Evolutionary conservation across 2,888 invertebrate genomes (phyloP).

Genomic region (Thera britannica): DNA sequence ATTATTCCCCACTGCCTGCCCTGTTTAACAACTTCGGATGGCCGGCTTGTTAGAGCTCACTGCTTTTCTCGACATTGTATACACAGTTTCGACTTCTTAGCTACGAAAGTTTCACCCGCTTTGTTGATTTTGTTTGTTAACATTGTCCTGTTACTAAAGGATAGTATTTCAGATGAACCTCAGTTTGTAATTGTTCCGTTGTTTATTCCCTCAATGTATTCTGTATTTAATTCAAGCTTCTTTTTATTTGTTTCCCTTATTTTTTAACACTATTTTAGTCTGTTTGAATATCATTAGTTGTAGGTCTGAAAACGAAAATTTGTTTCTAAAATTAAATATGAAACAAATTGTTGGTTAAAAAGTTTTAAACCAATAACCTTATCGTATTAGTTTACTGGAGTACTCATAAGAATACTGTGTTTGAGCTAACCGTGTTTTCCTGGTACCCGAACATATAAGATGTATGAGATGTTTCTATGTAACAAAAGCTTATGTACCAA

Average conservation of each 20-base stretch:
- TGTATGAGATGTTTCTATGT: slow-evolving; percentile 23
- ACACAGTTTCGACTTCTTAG: slow-evolving; percentile 77
- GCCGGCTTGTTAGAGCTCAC: slow-evolving; percentile 76
- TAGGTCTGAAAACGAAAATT: too few species aligned
- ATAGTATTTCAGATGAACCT: slow-evolving; percentile 50
- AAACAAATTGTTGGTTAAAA: not conserved
- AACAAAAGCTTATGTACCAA: slow-evolving; percentile 57
- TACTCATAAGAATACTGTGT: not conserved
- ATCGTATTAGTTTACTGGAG: too few species aligned
- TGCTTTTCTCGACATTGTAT: slow-evolving; percentile 70
- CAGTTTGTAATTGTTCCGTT: slow-evolving; percentile 47
- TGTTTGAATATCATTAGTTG: not conserved
- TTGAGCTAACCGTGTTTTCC: slow-evolving; percentile 7
- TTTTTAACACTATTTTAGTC: slow-evolving; percentile 32
- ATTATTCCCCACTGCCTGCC: slow-evolving; percentile 62
- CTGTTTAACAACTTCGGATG: slow-evolving; percentile 77
- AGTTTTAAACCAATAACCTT: too few species aligned
- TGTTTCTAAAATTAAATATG: not conserved
- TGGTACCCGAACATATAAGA: slow-evolving; percentile 8
- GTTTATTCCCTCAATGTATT: slow-evolving; percentile 41
- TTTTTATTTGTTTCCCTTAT: slow-evolving; percentile 28
- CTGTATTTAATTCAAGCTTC: slow-evolving; percentile 25
- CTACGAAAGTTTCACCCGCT: slow-evolving; percentile 73
- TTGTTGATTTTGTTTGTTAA: slow-evolving; percentile 77
- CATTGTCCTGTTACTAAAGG: slow-evolving; percentile 65